phyloP scores from a whole-genome alignment of 2,888 invertebrate genomes.

The Notocelia uddmanniana region DNA sequence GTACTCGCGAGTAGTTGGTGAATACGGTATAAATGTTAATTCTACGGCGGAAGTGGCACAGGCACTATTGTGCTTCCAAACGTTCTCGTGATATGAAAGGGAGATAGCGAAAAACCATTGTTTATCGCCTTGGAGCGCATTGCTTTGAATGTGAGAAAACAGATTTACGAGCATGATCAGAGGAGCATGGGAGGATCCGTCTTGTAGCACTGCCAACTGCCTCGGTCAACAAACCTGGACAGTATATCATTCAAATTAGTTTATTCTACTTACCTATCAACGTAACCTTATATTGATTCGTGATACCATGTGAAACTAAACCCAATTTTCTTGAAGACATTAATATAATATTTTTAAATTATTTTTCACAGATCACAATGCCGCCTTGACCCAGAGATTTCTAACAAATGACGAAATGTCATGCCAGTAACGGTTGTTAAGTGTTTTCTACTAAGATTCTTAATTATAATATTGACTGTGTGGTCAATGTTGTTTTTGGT shows the following conservation, averaged over 20 bases:
- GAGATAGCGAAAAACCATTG: constrained; percentile 66
- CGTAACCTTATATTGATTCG: too few relatives aligned
- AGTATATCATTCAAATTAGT: background rate
- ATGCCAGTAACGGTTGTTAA: background rate
- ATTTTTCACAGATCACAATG: background rate
- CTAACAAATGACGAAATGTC: constrained; percentile 2
- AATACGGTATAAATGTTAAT: constrained; percentile 43
- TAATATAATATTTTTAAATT: background rate
- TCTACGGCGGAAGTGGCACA: constrained; percentile 58
- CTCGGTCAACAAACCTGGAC: background rate
- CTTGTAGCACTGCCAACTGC: background rate
- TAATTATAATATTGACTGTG: background rate
- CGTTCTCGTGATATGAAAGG: constrained; percentile 70
- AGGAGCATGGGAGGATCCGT: constrained; percentile 18
- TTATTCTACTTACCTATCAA: too few relatives aligned
- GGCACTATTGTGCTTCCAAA: constrained; percentile 57
- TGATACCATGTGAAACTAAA: background rate
- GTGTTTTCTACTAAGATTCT: background rate
- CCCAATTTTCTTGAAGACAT: background rate
- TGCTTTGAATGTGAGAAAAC: constrained; percentile 58
- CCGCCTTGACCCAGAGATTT: constrained; percentile 9
- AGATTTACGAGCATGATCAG: constrained; percentile 47
- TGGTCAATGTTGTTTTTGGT: background rate
- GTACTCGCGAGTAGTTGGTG: constrained; percentile 20
- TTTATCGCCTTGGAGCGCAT: constrained; percentile 60